Evolutionary conservation across 2,888 invertebrate genomes (phyloP).

Genomic region (Stictocephala bisonia): DNA sequence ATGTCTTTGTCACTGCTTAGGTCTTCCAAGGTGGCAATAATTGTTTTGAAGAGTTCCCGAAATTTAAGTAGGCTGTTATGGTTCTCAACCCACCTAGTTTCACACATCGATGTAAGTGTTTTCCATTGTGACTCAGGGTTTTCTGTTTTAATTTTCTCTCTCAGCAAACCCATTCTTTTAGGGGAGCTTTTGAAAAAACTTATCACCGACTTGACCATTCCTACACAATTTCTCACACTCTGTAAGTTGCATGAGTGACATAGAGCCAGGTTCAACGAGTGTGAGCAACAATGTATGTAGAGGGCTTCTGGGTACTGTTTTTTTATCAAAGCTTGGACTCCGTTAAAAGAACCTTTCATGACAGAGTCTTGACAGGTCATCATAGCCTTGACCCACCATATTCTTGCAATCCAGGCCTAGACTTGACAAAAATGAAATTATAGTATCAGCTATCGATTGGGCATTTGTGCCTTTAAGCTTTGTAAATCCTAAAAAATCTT

Average conservation of each 20-base stretch:
- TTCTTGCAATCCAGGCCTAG: too few relatives aligned
- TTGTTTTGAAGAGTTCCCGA: conserved; percentile 17
- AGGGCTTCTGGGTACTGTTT: conserved; percentile 11
- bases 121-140: conserved; percentile 20
- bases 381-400: conserved; percentile 12
- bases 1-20: conserved; percentile 10
- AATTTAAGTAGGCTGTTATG: conserved; percentile 28
- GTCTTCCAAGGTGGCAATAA: conserved; percentile 8
- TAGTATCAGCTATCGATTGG: too few relatives aligned
- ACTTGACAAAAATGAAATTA: background rate
- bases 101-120: conserved; percentile 24
- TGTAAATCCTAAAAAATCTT: too few relatives aligned
- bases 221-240: conserved; percentile 27
- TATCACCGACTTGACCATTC: conserved; percentile 14
- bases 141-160: background rate
- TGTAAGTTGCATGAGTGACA: conserved; percentile 13
- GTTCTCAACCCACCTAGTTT: conserved; percentile 36
- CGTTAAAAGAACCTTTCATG: conserved; percentile 31
- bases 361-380: conserved; percentile 14
- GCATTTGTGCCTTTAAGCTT: too few relatives aligned
- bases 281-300: conserved; percentile 30
- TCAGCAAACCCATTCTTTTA: conserved; percentile 11
- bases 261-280: conserved; percentile 18
- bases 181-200: conserved; percentile 32
- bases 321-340: conserved; percentile 11